Evolutionary conservation across 2,888 invertebrate genomes (phyloP), one percentile per base, ranked within the genome.

Genomic region (Arctia plantaginis): DNA sequence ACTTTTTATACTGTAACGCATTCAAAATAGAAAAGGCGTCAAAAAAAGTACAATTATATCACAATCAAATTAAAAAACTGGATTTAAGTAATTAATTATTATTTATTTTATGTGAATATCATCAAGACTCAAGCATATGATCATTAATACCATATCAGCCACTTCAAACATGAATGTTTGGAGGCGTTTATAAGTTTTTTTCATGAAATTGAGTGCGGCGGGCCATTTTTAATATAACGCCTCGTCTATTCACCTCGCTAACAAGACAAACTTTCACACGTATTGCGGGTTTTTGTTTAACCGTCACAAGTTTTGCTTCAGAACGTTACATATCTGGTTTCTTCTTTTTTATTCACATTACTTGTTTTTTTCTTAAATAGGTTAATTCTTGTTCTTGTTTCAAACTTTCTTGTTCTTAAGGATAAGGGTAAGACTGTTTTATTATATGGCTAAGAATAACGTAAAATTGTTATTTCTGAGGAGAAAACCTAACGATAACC

Each of bases 161-260:
- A 27, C 18, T 77, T 85, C 72, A 18, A n/a, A 78, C 67, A 72
- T 86, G 74, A 65, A 69, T 20, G 77, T 80, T 67, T 41, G 35
- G 69, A 84, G 88, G 85, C 87, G 89, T 91, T 90, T 89, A 88
- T 88, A 90, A 94, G 91, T 93, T 94, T 92, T n/a, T 93, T 93
- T 90, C 90, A 88, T 92, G 93, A 94, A 94, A 94, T 94, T 93
- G 94, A 94, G 93, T 93, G 91, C 87, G 87, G 87, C 30, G 76
- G 87, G 89, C 89, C 84, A 83, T 86, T 90, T 93, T 94, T 93
- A 94, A 94, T 94, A 93, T 91, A 93, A 94, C 88, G 89, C 86
- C 90, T 91, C 93, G 91, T 93, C 93, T 89, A 90, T 92, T 90
- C 89, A 88, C 90, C 87, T 76, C 83, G 74, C 80, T 85, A 90